Evolutionary conservation across 1,140 invertebrate genomes (phyloP), one percentile per base, ranked within the genome.

Genomic region (Helicoverpa armigera): DNA sequence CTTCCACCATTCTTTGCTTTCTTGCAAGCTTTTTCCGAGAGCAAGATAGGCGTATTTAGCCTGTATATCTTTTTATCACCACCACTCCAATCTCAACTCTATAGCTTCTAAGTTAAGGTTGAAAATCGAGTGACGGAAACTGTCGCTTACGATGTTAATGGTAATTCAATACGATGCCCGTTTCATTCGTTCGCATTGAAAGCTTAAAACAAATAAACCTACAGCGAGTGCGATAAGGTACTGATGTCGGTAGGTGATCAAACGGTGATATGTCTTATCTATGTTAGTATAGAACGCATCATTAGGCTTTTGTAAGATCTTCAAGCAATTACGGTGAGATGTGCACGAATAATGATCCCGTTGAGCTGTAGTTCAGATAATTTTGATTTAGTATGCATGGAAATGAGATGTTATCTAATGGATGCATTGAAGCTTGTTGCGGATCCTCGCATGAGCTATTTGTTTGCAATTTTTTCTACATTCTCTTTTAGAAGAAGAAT

Each of bases 191-290:
- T 87, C 90, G 86, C 89, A 92, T 90, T 92, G 91, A 89, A 92
- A 92, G 90, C 89, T 91, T 91, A 92, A 94, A 94, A 94, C 91
- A 94, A 94, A 94, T 94, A 94, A 93, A 94, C 89, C 88, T 88
- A 89, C 85, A 84, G 88, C 75, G 72, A 79, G 81, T 74, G 78
- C 89, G 92, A 93, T 92, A 94, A 94, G 90, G 88, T 90, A 91
- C 87, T 83, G 86, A 84, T 82, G 84, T 80, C 83, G 82, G 82
- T 86, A 86, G 80, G 87, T 87, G 87, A 90, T 91, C 90, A 91
- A 90, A 90, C 88, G 83, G 54, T 81, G 83, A 86, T 89, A 82
- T 83, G 83, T 84, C 84, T 88, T 79, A 81, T 81, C 79, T 50
- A 5, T 53, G 67, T 53, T 58, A 16, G 76, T 77, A 73, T 67